These are phyloP conservation scores for Cinclus cinclus DNA, from an alignment of 2,113 vertebrate genomes.

Conservation along the genomic window DNA sequence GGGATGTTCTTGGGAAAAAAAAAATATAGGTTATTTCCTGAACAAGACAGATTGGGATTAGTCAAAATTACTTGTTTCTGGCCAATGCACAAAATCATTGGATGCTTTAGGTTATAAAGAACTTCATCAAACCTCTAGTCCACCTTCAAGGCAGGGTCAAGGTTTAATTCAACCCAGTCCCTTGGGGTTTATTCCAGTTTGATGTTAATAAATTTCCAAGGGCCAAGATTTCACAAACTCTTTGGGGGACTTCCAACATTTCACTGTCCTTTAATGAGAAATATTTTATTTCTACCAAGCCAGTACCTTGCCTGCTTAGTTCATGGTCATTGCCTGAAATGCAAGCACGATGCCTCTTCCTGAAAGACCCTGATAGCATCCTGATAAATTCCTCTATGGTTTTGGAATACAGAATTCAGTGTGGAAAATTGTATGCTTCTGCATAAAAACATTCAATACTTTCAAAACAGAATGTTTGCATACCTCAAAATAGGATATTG, in stretches of 20 bases:
- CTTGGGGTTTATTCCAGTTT: background rate
- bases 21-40: background rate
- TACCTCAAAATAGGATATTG: background rate
- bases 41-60: background rate
- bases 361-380: background rate
- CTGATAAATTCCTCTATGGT: background rate
- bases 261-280: background rate
- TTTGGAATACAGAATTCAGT: background rate
- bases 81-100: background rate
- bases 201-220: background rate
- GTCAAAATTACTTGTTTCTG: background rate
- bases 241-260: background rate
- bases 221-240: background rate
- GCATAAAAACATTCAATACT: background rate
- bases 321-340: background rate
- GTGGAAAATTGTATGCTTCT: background rate
- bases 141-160: background rate
- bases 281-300: background rate
- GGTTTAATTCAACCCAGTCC: background rate
- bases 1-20: background rate
- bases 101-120: background rate
- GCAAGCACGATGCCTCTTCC: background rate
- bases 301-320: background rate
- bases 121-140: background rate
- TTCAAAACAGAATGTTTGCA: background rate